A percentile compares a stretch with the other conserved stretches of the same genome.
phyloP scores from a whole-genome alignment of 2,888 invertebrate species.

The Dryobota labecula region DNA sequence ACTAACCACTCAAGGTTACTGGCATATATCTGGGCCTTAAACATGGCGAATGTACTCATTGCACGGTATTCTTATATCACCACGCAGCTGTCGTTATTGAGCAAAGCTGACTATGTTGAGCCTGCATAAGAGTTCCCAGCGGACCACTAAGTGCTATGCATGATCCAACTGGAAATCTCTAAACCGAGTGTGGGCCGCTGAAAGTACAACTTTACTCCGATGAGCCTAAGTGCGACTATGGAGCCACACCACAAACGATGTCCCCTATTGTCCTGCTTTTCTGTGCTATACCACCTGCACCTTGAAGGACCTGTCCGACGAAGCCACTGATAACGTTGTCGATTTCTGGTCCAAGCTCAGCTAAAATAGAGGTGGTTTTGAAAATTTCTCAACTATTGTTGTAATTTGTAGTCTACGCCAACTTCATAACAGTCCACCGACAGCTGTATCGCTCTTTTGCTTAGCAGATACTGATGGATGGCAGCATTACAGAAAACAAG shows the following conservation, averaged over 20 bases:
- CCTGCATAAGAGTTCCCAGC: neutral
- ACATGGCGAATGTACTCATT: no score
- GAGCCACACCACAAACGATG: no score
- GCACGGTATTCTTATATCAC: neutral
- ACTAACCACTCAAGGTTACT: no score
- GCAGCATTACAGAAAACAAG: constrained; percentile 7
- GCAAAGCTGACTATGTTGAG: neutral
- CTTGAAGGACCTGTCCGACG: neutral
- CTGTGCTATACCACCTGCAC: neutral
- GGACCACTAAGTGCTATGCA: neutral
- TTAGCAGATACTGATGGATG: neutral
- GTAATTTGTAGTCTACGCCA: neutral
- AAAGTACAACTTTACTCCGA: neutral
- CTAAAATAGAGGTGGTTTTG: no score
- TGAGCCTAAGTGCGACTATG: neutral
- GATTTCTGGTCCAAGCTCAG: neutral
- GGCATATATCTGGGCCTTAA: no score
- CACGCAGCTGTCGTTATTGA: neutral
- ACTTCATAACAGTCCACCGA: constrained; percentile 3
- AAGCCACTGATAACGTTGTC: neutral
- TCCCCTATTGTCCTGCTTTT: no score
- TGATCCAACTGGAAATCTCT: neutral
- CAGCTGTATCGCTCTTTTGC: no score
- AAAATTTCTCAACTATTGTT: no score
- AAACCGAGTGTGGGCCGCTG: neutral